Evolutionary conservation across 2,888 invertebrate species (phyloP), one percentile per base, ranked within the genome.

Genomic region (Trichacis sp.): DNA sequence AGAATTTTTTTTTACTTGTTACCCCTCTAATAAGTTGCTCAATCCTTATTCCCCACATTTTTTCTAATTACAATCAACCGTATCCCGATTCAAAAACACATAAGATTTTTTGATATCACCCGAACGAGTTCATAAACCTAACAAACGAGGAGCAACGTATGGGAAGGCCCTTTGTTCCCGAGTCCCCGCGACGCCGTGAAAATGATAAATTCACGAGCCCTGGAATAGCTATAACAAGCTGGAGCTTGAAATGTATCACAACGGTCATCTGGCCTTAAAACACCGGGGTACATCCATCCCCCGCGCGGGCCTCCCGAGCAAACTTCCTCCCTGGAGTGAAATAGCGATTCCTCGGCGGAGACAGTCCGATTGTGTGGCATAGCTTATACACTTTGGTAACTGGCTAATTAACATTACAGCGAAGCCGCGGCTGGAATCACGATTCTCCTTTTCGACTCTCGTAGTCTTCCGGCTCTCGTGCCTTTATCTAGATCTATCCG

Each of bases 351-450:
- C 62, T 69, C 57, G 64, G n/a, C 59, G 33, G 56, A 66, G 66
- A 33, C 53, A 64, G 72, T 73, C 74, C 73, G 79, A 80, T 80
- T 77, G 77, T 76, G 74, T 69, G 62, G 67, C 66, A 61, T 69
- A 51, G 67, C 61, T 71, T 74, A 70, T 73, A 73, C 70, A 72
- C 68, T 70, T 77, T 76, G 73, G 73, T 78, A 79, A 79, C 75
- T 78, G 79, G 75, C 78, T 81, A 79, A 82, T 82, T 81, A 82
- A 81, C 82, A 80, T 82, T 78, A 79, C 77, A 79, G 77, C 76
- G 71, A n/a, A 74, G 73, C 69, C 68, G 66, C 64, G 56, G 33
- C 33, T 66, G 70, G 64, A 74, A 71, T 75, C 68, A 71, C 72
- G 62, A 55, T 50, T 40, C 57, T 56, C 52, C 48, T 59, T 20